Evolutionary conservation across 2,888 invertebrate genomes (phyloP).

Genomic region (Mayetiola destructor): DNA sequence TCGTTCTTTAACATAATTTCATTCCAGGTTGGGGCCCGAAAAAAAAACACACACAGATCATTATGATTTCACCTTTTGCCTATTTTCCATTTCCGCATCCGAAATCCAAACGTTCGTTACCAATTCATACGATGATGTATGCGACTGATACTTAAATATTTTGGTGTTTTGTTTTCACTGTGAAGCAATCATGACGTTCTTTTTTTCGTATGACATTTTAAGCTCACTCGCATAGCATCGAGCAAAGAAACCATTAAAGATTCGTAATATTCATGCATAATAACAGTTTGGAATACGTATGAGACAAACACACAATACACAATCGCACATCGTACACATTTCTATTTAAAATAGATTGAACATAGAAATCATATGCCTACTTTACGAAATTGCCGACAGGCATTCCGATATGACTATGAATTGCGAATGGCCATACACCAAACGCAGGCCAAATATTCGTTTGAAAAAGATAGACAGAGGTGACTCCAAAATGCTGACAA

Average conservation of each 20-base stretch:
- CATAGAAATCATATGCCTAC: not conserved
- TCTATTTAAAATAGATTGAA: not conserved
- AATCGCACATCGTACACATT: no score
- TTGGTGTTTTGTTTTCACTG: not conserved
- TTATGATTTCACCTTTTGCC: not conserved
- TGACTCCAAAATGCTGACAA: not conserved
- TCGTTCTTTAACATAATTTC: no score
- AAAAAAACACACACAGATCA: no score
- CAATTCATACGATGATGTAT: not conserved
- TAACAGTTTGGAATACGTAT: conserved; percentile 1
- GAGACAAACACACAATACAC: no score
- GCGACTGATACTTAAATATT: not conserved
- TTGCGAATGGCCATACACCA: no score
- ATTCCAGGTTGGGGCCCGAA: no score
- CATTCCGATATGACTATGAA: no score
- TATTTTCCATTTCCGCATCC: not conserved
- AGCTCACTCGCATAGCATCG: not conserved
- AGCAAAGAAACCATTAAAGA: not conserved
- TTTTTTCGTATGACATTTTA: not conserved
- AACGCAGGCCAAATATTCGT: not conserved
- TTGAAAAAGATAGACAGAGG: not conserved
- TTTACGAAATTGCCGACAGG: not conserved
- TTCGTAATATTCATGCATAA: not conserved
- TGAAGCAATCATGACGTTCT: conserved; percentile 1
- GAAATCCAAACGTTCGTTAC: not conserved